Evolutionary conservation across 2,888 invertebrate species (phyloP).

Genomic region (Pollenia griseotomentosa): DNA sequence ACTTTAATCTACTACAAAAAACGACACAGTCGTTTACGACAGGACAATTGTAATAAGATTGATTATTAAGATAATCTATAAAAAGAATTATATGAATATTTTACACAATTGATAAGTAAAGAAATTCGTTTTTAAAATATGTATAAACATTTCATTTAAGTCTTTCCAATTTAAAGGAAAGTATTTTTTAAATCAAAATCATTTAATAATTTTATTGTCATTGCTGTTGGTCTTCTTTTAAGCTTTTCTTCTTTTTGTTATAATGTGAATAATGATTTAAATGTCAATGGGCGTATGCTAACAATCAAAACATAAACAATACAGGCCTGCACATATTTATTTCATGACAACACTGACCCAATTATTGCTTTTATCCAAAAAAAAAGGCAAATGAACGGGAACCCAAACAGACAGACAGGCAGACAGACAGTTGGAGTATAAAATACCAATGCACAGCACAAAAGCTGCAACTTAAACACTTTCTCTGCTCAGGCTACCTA

Average conservation of each 20-base stretch:
- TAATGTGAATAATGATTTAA: constrained; percentile 72
- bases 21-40: too few species aligned
- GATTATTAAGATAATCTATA: too few species aligned
- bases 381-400: constrained; percentile 46
- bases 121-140: constrained; percentile 17
- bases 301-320: constrained; percentile 73
- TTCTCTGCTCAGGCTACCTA: constrained; percentile 65
- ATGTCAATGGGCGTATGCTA: constrained; percentile 73
- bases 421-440: neutral
- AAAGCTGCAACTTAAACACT: constrained; percentile 65
- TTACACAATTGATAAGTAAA: neutral
- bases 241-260: constrained; percentile 31
- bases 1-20: neutral
- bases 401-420: constrained; percentile 37
- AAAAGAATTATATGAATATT: too few species aligned
- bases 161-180: constrained; percentile 36
- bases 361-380: constrained; percentile 42
- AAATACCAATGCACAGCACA: constrained; percentile 37
- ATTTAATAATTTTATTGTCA: constrained; percentile 51
- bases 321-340: constrained; percentile 61
- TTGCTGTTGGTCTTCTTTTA: constrained; percentile 37
- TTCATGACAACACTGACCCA: constrained; percentile 72
- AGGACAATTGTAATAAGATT: too few species aligned
- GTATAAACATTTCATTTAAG: neutral
- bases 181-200: constrained; percentile 31